Conservation (phyloP, 1,140 invertebrate genomes). For the Papilio polyxenes region DNA sequence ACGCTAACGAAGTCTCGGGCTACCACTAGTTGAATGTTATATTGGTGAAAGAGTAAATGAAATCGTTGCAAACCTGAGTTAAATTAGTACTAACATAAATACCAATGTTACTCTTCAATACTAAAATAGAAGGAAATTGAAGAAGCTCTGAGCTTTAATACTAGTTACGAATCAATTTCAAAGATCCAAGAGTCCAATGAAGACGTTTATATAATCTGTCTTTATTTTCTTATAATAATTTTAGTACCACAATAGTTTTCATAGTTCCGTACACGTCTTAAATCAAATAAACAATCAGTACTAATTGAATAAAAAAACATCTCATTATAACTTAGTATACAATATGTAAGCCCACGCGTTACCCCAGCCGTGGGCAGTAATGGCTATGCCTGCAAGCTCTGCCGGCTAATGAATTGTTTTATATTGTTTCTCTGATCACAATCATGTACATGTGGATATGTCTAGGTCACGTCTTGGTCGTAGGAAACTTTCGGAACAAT, state of each 20-base stretch:
- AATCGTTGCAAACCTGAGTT: too few relatives aligned
- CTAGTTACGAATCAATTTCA: too few relatives aligned
- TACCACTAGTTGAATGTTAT: too few relatives aligned
- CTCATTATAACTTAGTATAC: constrained; percentile 9
- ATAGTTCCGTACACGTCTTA: neutral
- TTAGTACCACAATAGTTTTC: neutral
- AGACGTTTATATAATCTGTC: too few relatives aligned
- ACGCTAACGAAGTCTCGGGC: too few relatives aligned
- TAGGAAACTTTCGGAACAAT: neutral
- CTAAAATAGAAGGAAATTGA: too few relatives aligned
- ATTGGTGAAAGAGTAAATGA: too few relatives aligned
- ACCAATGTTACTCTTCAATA: too few relatives aligned
- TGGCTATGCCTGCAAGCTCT: neutral
- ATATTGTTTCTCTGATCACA: constrained; percentile 1
- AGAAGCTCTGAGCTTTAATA: too few relatives aligned
- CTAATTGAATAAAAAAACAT: constrained; percentile 7
- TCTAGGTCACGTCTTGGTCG: neutral
- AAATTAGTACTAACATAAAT: too few relatives aligned
- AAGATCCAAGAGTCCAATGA: too few relatives aligned
- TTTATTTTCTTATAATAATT: too few relatives aligned
- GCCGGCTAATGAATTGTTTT: constrained; percentile 2
- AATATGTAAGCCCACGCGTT: neutral
- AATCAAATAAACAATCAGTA: constrained; percentile 11
- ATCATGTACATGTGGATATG: constrained; percentile 3
- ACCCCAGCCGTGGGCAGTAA: constrained; percentile 9